Conservation (phyloP, 2,797 vertebrate genomes). For the Tiaroga cobitis region DNA sequence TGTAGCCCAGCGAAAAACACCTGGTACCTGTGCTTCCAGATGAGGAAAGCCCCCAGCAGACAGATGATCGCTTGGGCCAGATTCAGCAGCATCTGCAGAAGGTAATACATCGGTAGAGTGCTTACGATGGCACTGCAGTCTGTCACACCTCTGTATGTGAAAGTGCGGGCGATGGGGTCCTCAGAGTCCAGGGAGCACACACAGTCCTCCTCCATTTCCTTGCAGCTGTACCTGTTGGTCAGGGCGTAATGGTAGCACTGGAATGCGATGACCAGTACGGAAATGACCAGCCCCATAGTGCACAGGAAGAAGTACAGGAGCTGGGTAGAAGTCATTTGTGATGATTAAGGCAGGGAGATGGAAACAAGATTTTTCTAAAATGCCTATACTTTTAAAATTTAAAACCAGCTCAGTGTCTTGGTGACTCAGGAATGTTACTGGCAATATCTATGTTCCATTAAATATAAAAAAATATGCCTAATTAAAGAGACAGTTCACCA, state of each 20-base stretch:
- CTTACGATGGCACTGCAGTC: conserved; percentile 82
- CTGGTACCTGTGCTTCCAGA: conserved; percentile 98
- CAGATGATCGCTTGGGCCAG: conserved; percentile 85
- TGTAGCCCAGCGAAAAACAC: conserved; percentile 89
- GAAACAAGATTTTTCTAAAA: conserved; percentile 24
- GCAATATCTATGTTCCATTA: conserved; percentile 5
- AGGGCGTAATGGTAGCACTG: conserved; percentile 84
- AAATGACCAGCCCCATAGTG: conserved; percentile 82
- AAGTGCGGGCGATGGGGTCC: conserved; percentile 88
- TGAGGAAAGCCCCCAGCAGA: conserved; percentile 84
- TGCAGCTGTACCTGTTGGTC: conserved; percentile 79
- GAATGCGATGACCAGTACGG: conserved; percentile 87
- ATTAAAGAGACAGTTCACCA: not conserved
- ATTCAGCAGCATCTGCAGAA: conserved; percentile 90
- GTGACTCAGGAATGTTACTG: conserved; percentile 9
- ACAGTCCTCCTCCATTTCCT: conserved; percentile 70
- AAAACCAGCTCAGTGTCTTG: conserved; percentile 9
- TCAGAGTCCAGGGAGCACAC: conserved; percentile 80
- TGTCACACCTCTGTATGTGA: conserved; percentile 79
- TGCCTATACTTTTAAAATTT: conserved; percentile 2
- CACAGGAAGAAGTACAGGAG: conserved; percentile 90
- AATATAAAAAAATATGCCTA: not conserved
- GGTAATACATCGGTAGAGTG: conserved; percentile 83
- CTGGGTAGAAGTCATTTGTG: conserved; percentile 70
- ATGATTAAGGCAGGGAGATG: not conserved